Evolutionary conservation across 2,888 invertebrate genomes (phyloP).

Genomic region (Hemithea aestivaria): DNA sequence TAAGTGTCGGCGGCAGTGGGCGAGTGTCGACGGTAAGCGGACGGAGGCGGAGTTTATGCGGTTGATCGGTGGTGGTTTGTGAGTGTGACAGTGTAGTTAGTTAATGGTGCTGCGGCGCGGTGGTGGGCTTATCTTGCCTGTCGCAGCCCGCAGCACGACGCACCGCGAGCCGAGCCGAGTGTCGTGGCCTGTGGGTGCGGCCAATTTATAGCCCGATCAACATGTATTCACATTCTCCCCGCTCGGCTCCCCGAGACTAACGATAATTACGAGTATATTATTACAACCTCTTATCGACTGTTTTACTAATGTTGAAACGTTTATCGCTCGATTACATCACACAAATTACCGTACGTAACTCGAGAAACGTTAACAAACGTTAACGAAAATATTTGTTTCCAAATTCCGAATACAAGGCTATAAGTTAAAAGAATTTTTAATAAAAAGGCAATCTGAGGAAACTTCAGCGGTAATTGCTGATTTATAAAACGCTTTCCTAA

Average conservation of each 20-base stretch:
- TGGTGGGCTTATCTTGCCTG: conserved; percentile 67
- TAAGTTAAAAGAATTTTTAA: conserved; percentile 26
- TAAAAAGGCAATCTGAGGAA: conserved; percentile 31
- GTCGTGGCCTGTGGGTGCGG: conserved; percentile 55
- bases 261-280: too few species aligned
- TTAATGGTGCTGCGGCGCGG: conserved; percentile 62
- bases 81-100: conserved; percentile 56
- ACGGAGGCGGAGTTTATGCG: conserved; percentile 35
- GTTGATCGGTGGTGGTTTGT: conserved; percentile 41
- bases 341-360: conserved; percentile 3
- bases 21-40: conserved; percentile 6
- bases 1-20: too few species aligned
- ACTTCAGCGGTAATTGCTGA: conserved; percentile 38
- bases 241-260: conserved; percentile 34
- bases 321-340: conserved; percentile 18
- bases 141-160: conserved; percentile 35
- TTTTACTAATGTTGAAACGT: conserved; percentile 22
- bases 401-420: conserved; percentile 19
- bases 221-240: conserved; percentile 33
- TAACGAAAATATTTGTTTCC: conserved; percentile 15
- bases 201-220: conserved; percentile 63
- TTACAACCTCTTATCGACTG: conserved; percentile 42
- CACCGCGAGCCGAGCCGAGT: conserved; percentile 23
- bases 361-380: background rate
- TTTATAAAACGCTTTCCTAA: conserved; percentile 37